Evolutionary conservation across 2,113 vertebrate genomes (phyloP).

Genomic region (Tragelaphus buxtoni): DNA sequence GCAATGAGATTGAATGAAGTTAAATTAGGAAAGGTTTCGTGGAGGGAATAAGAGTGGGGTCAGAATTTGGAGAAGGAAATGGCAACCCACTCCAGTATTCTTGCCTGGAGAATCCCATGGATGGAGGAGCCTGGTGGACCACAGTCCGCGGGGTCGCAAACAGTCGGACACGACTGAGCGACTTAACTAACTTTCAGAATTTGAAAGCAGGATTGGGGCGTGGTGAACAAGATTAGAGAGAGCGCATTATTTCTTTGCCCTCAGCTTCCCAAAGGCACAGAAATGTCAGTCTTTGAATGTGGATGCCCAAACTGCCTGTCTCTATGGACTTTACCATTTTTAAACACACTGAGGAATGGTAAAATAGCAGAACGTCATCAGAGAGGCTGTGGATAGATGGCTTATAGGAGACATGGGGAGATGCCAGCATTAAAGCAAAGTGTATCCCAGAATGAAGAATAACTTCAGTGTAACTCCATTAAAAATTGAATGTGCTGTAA

Average conservation of each 20-base stretch:
- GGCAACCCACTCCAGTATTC: too few species aligned
- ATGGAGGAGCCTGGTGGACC: too few species aligned
- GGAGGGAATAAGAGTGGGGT: not conserved
- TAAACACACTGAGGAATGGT: not conserved
- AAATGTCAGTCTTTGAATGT: not conserved
- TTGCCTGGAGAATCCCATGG: too few species aligned
- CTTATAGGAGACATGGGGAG: not conserved
- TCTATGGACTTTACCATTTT: not conserved
- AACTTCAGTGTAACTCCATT: constrained; percentile 60
- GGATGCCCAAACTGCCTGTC: not conserved
- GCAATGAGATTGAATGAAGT: not conserved
- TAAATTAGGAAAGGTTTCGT: constrained; percentile 25
- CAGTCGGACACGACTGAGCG: too few species aligned
- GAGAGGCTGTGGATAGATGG: not conserved
- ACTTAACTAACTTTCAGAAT: too few species aligned
- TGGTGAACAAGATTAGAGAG: not conserved
- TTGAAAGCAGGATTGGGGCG: not conserved
- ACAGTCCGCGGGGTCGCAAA: too few species aligned
- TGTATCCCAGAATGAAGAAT: constrained; percentile 7
- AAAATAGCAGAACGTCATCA: not conserved
- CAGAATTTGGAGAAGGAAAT: not conserved
- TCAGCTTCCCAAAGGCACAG: not conserved
- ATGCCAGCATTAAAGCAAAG: not conserved
- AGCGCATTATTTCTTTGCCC: not conserved
- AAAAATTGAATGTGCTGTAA: constrained; percentile 70